These are phyloP conservation scores for Metopia argyrocephala DNA, from an alignment of 2,888 invertebrate genomes.

Conservation along the genomic window DNA sequence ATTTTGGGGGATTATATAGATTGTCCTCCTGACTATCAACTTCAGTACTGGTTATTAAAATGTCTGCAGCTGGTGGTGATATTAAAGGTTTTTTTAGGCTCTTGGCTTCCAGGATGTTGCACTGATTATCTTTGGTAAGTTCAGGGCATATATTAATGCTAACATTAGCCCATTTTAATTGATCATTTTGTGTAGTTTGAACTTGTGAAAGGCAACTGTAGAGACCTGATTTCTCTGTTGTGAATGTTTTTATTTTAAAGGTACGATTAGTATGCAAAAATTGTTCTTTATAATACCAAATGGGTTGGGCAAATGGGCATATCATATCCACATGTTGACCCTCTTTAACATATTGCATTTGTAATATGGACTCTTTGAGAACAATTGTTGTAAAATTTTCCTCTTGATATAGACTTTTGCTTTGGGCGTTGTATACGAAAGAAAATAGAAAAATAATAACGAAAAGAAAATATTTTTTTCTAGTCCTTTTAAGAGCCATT, in stretches of 20 bases:
- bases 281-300: slow-evolving; percentile 69
- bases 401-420: slow-evolving; percentile 4
- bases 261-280: slow-evolving; percentile 50
- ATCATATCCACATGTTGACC: slow-evolving; percentile 62
- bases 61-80: neutral
- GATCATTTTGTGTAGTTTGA: slow-evolving; percentile 71
- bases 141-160: slow-evolving; percentile 69
- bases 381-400: slow-evolving; percentile 13
- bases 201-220: slow-evolving; percentile 71
- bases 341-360: slow-evolving; percentile 11
- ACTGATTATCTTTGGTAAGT: slow-evolving; percentile 9
- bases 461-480: slow-evolving; percentile 23
- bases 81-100: neutral
- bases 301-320: slow-evolving; percentile 48
- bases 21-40: slow-evolving; percentile 11
- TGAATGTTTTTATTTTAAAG: slow-evolving; percentile 65
- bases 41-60: slow-evolving; percentile 7
- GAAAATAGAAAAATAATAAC: slow-evolving; percentile 1
- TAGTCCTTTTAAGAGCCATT: slow-evolving; percentile 48
- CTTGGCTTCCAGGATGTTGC: slow-evolving; percentile 4
- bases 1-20: slow-evolving; percentile 23
- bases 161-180: slow-evolving; percentile 72
- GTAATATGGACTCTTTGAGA: neutral
- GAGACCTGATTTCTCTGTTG: slow-evolving; percentile 68
- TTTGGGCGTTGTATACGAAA: neutral